Evolutionary conservation across 2,888 invertebrate genomes (phyloP), one percentile per base, ranked within the genome.

Genomic region (Lepidonotus clava): DNA sequence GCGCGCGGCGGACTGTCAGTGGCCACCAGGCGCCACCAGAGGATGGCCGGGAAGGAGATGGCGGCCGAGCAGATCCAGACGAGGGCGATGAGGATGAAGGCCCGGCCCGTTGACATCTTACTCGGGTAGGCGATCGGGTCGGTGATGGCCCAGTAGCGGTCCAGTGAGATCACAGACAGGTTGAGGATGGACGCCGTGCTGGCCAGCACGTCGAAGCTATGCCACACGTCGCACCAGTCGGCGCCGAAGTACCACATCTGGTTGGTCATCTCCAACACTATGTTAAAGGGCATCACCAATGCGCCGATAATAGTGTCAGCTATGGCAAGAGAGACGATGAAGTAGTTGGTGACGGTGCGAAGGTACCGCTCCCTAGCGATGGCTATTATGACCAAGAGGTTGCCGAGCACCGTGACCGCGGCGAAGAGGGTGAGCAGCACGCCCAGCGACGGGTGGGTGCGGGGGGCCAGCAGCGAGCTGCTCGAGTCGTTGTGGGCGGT

Each of bases 61-160:
- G 98, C 97, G 87, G 98, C 97, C 21, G 99, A 98, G 94, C 98
- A 98, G 53, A 99, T 96, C 99, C 99, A 99, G 6, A 99, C 98
- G 8, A 97, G 96, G 0, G 97, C 97, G 88, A 99, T 99, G 11
- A 99, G 95, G 38, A 97, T 95, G 2, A 96, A 96, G 0, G 98
- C 98, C 87, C 97, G 96, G 87, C 96, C 96, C 66, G 97, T 96
- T 38, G 98, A 98, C 98, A 99, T 99, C 89, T 97, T 96, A 95
- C 97, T 97, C 0, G 99, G 98, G 95, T 99, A 99, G 80, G 98
- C 97, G 90, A 99, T 98, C 0, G 99, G 99, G 95, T 99, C 98
- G 21, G 98, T 98, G 89, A 99, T 99, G 76, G 99, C 99, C 98
- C 99, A 98, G 94, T 99, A 99, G 28, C 98, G 96, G 94, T 99